These are phyloP conservation scores for Halichondria panicea DNA, from an alignment of 37 sponge, comb jelly and placozoan genomes.

Conservation along the genomic window DNA sequence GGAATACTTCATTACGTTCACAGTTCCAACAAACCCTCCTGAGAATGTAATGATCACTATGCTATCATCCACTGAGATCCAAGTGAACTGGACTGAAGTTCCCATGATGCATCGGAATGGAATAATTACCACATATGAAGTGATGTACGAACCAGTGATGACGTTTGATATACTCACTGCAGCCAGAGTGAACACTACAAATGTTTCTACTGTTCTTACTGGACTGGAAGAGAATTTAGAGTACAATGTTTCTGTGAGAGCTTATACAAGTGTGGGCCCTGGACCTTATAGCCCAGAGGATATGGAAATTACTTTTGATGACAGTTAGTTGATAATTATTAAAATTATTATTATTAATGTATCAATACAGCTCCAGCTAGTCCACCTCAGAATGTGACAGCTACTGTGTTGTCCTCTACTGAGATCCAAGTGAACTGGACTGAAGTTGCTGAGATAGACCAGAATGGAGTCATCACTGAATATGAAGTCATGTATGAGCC, in stretches of 20 bases:
- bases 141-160: slow-evolving; percentile 12
- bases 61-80: background rate
- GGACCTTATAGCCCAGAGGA: slow-evolving; percentile 39
- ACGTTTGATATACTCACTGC: background rate
- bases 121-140: slow-evolving; percentile 26
- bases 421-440: slow-evolving; percentile 23
- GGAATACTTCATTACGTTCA: no score
- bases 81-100: slow-evolving; percentile 1
- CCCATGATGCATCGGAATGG: slow-evolving; percentile 13
- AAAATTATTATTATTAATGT: no score
- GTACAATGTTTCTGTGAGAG: slow-evolving; percentile 37
- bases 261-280: slow-evolving; percentile 24
- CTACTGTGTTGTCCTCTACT: slow-evolving; percentile 12
- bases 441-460: background rate
- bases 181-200: background rate
- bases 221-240: slow-evolving; percentile 13
- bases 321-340: no score
- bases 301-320: no score
- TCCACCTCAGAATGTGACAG: slow-evolving; percentile 32
- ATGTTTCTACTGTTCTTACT: background rate
- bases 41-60: background rate
- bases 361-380: slow-evolving; percentile 34
- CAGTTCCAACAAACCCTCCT: slow-evolving; percentile 15
- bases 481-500: slow-evolving; percentile 29
- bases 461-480: slow-evolving; percentile 37